phyloP scores from a whole-genome alignment of 2,797 vertebrate genomes.

The Acipenser ruthenus region DNA sequence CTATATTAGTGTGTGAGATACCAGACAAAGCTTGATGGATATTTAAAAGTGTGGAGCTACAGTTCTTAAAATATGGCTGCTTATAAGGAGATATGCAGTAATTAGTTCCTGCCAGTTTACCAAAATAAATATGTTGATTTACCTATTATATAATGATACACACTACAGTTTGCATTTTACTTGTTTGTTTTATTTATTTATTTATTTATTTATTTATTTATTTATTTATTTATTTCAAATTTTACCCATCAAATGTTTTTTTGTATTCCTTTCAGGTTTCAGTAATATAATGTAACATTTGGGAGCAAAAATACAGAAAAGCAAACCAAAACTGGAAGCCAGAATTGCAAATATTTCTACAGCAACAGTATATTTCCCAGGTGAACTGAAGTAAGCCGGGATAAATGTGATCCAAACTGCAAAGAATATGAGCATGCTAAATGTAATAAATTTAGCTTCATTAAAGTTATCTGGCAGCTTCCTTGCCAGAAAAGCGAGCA shows the following conservation, averaged over 20 bases:
- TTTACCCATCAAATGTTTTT: slow-evolving; percentile 32
- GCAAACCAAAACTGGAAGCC: slow-evolving; percentile 27
- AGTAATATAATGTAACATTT: slow-evolving; percentile 33
- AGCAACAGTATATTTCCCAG: slow-evolving; percentile 25
- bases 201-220: not conserved
- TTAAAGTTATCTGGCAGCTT: slow-evolving; percentile 25
- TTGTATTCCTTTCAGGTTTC: slow-evolving; percentile 36
- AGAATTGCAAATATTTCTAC: slow-evolving; percentile 33
- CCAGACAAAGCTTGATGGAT: too few relatives aligned
- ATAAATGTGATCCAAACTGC: slow-evolving; percentile 29
- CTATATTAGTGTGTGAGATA: too few relatives aligned
- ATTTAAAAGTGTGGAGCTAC: too few relatives aligned
- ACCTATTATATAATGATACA: not conserved
- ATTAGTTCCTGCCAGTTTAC: too few relatives aligned
- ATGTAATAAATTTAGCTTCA: slow-evolving; percentile 33
- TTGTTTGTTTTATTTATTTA: too few relatives aligned
- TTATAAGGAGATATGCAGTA: too few relatives aligned
- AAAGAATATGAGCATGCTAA: slow-evolving; percentile 30
- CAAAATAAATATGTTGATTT: slow-evolving; percentile 3
- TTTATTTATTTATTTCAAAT: slow-evolving; percentile 2
- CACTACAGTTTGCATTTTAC: slow-evolving; percentile 38
- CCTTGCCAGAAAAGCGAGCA: slow-evolving; percentile 22
- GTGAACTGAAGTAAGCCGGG: slow-evolving; percentile 24
- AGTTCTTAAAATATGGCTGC: too few relatives aligned
- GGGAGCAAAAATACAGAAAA: slow-evolving; percentile 30